These are phyloP conservation scores for Chaitophorus viminalis DNA, from an alignment of 2,888 invertebrate species.

Conservation along the genomic window DNA sequence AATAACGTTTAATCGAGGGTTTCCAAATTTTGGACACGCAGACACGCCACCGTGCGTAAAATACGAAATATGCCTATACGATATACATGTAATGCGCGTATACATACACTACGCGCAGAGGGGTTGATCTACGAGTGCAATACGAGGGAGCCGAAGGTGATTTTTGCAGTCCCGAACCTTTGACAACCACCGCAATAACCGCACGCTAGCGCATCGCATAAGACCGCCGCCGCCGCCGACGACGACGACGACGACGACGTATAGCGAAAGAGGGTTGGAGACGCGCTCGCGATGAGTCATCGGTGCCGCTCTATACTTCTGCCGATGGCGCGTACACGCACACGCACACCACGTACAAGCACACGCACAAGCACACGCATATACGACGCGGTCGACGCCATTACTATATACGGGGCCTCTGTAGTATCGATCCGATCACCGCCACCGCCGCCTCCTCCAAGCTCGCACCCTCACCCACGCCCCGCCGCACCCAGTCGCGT, in stretches of 20 bases:
- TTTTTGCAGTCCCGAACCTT: constrained; percentile 55
- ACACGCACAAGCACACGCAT: neutral
- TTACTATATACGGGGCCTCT: constrained; percentile 37
- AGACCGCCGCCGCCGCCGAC: constrained; percentile 14
- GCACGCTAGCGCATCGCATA: neutral
- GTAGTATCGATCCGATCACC: constrained; percentile 57
- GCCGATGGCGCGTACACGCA: constrained; percentile 31
- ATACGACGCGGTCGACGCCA: constrained; percentile 49
- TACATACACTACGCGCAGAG: neutral
- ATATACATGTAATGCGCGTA: neutral
- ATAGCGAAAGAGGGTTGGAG: constrained; percentile 35
- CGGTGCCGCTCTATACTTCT: constrained; percentile 34
- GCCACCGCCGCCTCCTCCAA: constrained; percentile 4
- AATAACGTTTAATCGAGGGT: neutral
- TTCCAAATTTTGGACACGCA: neutral
- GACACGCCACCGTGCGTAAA: neutral
- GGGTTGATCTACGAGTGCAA: neutral
- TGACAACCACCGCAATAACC: constrained; percentile 49
- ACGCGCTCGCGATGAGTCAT: constrained; percentile 51
- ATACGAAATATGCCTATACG: neutral
- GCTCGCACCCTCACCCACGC: constrained; percentile 8
- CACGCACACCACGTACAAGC: neutral
- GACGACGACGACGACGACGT: neutral
- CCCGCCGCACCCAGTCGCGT: constrained; percentile 20
- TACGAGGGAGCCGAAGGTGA: neutral